Evolutionary conservation across 2,888 invertebrate genomes (phyloP).

Genomic region (Trachelus troglodyta): DNA sequence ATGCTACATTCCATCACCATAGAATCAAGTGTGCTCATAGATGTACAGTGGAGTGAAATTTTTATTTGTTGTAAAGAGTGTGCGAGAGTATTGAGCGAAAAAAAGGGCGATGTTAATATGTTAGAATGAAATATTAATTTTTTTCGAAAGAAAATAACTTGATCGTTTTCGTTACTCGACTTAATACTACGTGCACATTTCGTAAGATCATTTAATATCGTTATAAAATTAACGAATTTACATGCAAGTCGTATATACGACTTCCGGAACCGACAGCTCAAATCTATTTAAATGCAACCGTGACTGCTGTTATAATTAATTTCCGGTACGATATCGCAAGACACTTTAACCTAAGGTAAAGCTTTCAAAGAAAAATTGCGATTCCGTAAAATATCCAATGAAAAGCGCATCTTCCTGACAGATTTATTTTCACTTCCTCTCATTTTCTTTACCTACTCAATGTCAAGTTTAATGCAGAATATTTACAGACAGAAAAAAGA

Average conservation of each 20-base stretch:
- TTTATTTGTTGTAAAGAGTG: background rate
- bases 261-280: background rate
- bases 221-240: background rate
- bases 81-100: background rate
- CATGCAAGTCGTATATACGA: background rate
- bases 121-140: too few relatives aligned
- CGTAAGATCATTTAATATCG: background rate
- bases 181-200: background rate
- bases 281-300: background rate
- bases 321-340: background rate
- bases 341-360: background rate
- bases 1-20: slow-evolving; percentile 38
- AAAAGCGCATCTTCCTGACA: background rate
- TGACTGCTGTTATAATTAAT: background rate
- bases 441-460: background rate
- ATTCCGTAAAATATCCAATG: background rate
- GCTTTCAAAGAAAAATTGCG: background rate
- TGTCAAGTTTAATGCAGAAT: background rate
- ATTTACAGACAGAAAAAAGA: background rate
- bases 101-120: background rate
- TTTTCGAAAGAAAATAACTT: too few relatives aligned
- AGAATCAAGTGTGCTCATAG: background rate
- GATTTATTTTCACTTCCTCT: background rate
- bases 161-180: background rate
- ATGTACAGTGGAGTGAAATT: background rate